phyloP scores from a whole-genome alignment of 2,113 vertebrate species.

The Panurus biarmicus region DNA sequence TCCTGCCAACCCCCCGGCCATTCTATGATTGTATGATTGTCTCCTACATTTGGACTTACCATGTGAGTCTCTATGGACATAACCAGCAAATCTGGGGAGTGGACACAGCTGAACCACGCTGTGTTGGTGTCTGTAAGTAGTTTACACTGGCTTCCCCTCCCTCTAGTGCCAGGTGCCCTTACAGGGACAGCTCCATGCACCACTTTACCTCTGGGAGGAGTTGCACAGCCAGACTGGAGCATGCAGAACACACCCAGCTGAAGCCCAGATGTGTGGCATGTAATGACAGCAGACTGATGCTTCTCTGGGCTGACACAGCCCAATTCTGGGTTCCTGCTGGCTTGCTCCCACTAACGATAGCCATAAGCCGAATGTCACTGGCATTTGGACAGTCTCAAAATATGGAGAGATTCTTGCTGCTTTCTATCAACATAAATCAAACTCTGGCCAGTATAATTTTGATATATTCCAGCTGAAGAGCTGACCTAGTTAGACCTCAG shows the following conservation, averaged over 20 bases:
- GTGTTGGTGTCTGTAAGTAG: not conserved
- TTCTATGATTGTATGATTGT: not conserved
- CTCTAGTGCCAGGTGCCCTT: not conserved
- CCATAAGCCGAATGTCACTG: not conserved
- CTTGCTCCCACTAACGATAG: not conserved
- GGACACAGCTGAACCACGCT: not conserved
- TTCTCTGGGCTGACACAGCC: not conserved
- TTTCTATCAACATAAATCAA: not conserved
- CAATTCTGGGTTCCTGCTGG: not conserved
- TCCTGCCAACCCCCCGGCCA: not conserved
- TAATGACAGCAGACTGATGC: not conserved
- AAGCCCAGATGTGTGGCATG: not conserved
- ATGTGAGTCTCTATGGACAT: not conserved
- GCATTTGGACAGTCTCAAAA: not conserved
- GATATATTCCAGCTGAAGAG: not conserved
- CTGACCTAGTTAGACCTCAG: not conserved
- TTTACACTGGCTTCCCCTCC: not conserved
- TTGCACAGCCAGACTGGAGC: not conserved
- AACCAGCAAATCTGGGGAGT: not conserved
- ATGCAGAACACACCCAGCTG: not conserved
- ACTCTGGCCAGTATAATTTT: not conserved
- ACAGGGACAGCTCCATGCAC: not conserved
- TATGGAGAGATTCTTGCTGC: not conserved
- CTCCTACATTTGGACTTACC: not conserved
- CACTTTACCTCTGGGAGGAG: not conserved